Evolutionary conservation across 2,888 invertebrate species (phyloP), one percentile per base, ranked within the genome.

Genomic region (Heterodera filipjevi): DNA sequence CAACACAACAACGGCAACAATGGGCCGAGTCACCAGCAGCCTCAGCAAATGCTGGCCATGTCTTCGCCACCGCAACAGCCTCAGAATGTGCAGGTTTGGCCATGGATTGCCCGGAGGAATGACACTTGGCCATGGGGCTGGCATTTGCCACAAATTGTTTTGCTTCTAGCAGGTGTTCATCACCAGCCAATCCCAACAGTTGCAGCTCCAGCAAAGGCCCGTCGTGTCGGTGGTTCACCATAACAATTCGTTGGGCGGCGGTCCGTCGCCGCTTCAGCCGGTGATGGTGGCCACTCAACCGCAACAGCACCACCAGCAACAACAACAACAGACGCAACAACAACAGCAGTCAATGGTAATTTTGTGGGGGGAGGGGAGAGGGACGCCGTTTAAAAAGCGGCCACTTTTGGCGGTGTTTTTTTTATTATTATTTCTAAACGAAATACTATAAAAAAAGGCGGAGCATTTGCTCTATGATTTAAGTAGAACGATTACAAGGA

Each of bases 161-260:
- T 0, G 66, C 19, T n/a, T 33, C n/a, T n/a, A n/a, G 27, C 66
- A 68, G 68, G 68, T 68, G 68, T 68, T 35, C 68, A 68, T 35
- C 68, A 68, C 68, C 68, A 68, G 68, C 22, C 68, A 68, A 8
- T 35, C 32, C 68, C 68, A 33, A 8, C 68, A 68, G 19, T 35
- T 33, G 0, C 68, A 68, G 68, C 68, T 19, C 32, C 68, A 68
- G 68, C 68, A 35, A 32, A 68, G 68, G 19, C 68, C 35, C 33
- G 32, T 68, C 68, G 33, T 32, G 30, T 35, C 68, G 68, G 33
- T 32, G 32, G 68, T 68, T 22, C 59, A 59, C 59, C 59, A 68
- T 14, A 32, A 22, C 33, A 35, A 19, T 68, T 32, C 35, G 68
- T 22, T 68, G 33, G 33, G 19, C 49, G 49, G 49, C 49, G 16